Evolutionary conservation across 1,140 invertebrate genomes (phyloP).

Genomic region (Achatina immaculata): DNA sequence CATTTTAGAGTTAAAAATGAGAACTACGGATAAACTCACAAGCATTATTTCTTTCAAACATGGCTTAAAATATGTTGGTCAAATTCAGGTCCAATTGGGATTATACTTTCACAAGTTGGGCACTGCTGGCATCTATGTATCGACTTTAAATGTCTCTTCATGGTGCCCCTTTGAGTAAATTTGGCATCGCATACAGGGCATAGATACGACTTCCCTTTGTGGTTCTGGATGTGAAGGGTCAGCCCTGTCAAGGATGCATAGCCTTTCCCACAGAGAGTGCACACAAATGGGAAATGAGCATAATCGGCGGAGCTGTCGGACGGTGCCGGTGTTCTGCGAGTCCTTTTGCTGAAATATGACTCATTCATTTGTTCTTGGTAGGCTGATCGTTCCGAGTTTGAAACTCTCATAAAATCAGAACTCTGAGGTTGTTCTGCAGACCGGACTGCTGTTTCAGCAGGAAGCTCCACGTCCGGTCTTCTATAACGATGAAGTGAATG

Average conservation of each 20-base stretch:
- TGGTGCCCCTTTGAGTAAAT: constrained; percentile 11
- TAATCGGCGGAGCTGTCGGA: neutral
- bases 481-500: neutral
- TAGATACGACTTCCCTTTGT: constrained; percentile 9
- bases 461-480: neutral
- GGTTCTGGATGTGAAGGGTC: neutral
- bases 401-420: neutral
- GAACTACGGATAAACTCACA: neutral
- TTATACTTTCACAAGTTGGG: neutral
- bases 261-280: constrained; percentile 27
- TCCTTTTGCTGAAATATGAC: neutral
- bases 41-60: neutral
- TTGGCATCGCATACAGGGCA: constrained; percentile 27
- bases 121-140: constrained; percentile 6
- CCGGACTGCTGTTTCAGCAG: neutral
- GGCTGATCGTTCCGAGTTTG: neutral
- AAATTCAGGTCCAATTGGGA: neutral
- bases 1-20: neutral
- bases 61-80: constrained; percentile 6
- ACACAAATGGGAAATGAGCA: neutral
- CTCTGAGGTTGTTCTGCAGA: neutral
- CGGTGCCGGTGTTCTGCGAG: too few relatives aligned
- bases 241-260: constrained; percentile 3
- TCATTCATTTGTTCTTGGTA: neutral
- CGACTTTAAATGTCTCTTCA: constrained; percentile 6